These are phyloP conservation scores for Eupithecia centaureata DNA, from an alignment of 2,888 invertebrate genomes.

Conservation along the genomic window DNA sequence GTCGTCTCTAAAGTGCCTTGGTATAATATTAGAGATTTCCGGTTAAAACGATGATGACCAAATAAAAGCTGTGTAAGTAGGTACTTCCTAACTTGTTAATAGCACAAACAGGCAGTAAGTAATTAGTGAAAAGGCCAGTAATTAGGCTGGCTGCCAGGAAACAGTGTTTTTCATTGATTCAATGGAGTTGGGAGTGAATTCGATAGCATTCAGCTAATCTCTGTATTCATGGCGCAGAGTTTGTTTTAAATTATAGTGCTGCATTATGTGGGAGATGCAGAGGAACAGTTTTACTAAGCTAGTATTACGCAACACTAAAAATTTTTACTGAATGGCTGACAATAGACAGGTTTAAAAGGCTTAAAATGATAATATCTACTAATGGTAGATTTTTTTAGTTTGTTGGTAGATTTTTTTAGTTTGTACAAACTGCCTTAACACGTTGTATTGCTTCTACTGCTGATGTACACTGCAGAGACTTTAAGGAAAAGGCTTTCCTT, in stretches of 20 bases:
- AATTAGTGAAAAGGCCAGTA: slow-evolving; percentile 50
- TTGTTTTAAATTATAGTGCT: slow-evolving; percentile 14
- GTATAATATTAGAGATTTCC: too few species aligned
- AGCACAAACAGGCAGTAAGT: slow-evolving; percentile 36
- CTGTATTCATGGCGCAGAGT: slow-evolving; percentile 37
- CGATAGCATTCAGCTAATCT: slow-evolving; percentile 42
- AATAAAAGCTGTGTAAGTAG: background rate
- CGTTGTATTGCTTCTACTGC: too few species aligned
- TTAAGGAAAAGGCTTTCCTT: too few species aligned
- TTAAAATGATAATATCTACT: too few species aligned
- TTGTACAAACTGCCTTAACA: too few species aligned
- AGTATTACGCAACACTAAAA: background rate
- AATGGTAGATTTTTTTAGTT: too few species aligned
- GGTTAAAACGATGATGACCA: background rate
- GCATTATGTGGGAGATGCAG: slow-evolving; percentile 6
- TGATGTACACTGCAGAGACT: too few species aligned
- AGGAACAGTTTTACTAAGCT: background rate
- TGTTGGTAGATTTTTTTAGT: too few species aligned
- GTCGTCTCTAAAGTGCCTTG: too few species aligned
- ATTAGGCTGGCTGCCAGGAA: slow-evolving; percentile 49
- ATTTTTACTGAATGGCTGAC: background rate
- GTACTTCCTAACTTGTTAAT: slow-evolving; percentile 8
- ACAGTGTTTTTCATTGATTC: slow-evolving; percentile 46
- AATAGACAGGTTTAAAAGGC: too few species aligned
- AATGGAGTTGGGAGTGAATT: slow-evolving; percentile 43